Base-by-base conservation (phyloP, 2,888 invertebrate species). In the Tetramorium bicarinatum region DNA sequence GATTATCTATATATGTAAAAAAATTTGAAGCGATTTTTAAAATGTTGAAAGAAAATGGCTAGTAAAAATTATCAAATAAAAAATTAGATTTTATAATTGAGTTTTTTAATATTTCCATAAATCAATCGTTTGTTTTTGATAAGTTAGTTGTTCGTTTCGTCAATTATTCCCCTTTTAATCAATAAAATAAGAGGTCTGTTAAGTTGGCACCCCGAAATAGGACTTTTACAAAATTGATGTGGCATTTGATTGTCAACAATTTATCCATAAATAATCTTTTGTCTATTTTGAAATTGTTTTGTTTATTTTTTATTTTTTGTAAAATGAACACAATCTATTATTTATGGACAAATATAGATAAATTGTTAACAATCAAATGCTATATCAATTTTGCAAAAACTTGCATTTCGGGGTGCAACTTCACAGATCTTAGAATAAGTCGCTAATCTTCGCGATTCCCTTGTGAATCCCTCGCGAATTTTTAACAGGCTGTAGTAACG, bases 401-500 rank as follows among this genome's bases (percentile, higher is more conserved):
- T 34, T 1, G 29, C 29, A 34, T 34, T 34, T 34, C 0, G 29
- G 29, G 3, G 29, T 4, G 4, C 29, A 34, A 34, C 29, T 34
- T 34, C 29, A 34, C 29, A 34, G 29, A 34, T 34, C 29, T 34
- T 34, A 34, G 47, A 34, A 49, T 54, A 81, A 75, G 54, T 18
- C 3, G 7, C 21, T 34, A 71, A 52, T 72, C 54, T 44, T 74
- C n/a, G n/a, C n/a, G n/a, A 44, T 15, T 74, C 7, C 8, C 47
- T 69, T 2, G 67, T 11, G 18, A 25, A 47, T 11, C 18, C 29
- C 9, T 47, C 25, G 13, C 52, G 52, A 74, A 83, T 66, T 82
- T 64, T 72, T 49, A 71, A 25, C 29, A 25, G 38, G 56, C 29
- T 44, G 67, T 64, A 66, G 59, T 61, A 56, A 71, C n/a, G 62